phyloP scores from a whole-genome alignment of 2,888 invertebrate genomes.

The Chloromyia formosa region DNA sequence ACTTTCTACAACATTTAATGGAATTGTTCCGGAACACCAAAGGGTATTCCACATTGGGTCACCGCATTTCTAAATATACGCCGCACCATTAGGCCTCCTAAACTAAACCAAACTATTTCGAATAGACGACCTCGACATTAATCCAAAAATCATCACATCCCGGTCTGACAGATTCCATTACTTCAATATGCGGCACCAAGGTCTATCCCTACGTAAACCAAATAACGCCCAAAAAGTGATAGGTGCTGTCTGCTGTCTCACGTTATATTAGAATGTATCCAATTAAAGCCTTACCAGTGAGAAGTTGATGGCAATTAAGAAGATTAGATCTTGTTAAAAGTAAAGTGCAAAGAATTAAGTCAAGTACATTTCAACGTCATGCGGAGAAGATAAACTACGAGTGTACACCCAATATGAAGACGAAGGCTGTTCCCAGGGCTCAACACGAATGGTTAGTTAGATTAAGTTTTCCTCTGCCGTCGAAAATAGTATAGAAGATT shows the following conservation, averaged over 20 bases:
- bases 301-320: conserved; percentile 21
- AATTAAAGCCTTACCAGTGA: conserved; percentile 25
- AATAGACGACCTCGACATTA: no score
- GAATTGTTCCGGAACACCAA: background rate
- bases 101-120: no score
- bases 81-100: no score
- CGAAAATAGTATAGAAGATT: conserved; percentile 17
- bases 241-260: background rate
- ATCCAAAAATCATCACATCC: no score
- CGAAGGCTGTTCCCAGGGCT: background rate
- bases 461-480: conserved; percentile 8
- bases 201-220: background rate
- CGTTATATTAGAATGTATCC: conserved; percentile 1
- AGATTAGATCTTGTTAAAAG: conserved; percentile 34
- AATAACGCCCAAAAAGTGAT: background rate
- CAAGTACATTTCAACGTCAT: background rate
- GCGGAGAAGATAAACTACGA: conserved; percentile 23
- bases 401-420: background rate
- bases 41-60: no score
- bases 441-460: conserved; percentile 9
- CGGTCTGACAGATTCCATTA: no score
- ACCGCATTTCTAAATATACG: no score
- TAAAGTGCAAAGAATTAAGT: conserved; percentile 31
- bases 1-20: no score
- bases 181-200: background rate